Conservation (phyloP, 2,888 invertebrate genomes). For the Tenthredo livida region DNA sequence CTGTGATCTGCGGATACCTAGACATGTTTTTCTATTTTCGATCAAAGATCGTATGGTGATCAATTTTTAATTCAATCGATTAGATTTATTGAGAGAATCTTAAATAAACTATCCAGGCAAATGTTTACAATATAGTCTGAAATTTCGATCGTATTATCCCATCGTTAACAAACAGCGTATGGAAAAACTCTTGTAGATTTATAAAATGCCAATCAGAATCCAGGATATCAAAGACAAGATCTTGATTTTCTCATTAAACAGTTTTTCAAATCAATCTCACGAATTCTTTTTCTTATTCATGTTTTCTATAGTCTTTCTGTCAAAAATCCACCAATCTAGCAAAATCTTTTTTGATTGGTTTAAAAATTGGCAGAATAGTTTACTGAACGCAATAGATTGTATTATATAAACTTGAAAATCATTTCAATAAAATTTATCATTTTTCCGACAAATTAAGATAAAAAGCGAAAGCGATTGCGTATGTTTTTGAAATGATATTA, state of each 20-base stretch:
- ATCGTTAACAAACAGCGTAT: background rate
- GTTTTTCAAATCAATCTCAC: background rate
- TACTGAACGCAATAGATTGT: background rate
- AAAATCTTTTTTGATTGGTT: background rate
- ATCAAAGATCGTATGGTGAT: background rate
- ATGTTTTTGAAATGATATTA: background rate
- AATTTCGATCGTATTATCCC: slow-evolving; percentile 11
- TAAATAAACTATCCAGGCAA: background rate
- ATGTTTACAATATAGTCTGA: background rate
- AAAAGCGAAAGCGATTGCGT: background rate
- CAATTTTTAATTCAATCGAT: background rate
- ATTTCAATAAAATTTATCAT: background rate
- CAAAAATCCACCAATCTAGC: background rate
- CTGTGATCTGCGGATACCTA: background rate
- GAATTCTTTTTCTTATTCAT: no score
- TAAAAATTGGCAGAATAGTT: background rate
- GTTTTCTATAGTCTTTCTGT: background rate
- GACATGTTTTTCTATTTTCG: background rate
- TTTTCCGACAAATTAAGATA: background rate
- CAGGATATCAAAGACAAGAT: background rate
- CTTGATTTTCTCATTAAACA: background rate
- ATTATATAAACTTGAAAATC: background rate
- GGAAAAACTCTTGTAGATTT: background rate
- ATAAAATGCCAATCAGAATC: slow-evolving; percentile 20
- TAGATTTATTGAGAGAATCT: slow-evolving; percentile 5